These are phyloP conservation scores for Trinorchestia longiramus DNA, from an alignment of 1,140 invertebrate genomes.

Conservation along the genomic window DNA sequence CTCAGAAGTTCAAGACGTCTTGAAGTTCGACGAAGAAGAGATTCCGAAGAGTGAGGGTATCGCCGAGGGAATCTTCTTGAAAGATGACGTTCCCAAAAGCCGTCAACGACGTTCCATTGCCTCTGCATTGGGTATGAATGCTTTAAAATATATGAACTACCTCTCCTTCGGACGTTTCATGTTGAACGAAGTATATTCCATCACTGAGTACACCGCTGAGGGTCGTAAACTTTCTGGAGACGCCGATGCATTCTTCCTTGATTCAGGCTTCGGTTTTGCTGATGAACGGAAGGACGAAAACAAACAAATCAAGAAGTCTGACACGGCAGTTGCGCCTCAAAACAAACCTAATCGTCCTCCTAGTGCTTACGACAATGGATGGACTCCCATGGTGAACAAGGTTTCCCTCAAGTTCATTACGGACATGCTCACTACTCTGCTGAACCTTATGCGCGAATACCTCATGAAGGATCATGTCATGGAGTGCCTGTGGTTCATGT, in stretches of 20 bases:
- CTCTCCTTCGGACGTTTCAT: conserved; percentile 63
- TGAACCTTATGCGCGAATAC: conserved; percentile 75
- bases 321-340: conserved; percentile 6
- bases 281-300: background rate
- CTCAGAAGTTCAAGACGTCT: conserved; percentile 35
- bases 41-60: conserved; percentile 61
- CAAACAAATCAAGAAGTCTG: conserved; percentile 6
- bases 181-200: conserved; percentile 61
- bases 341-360: conserved; percentile 58
- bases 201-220: conserved; percentile 62
- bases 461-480: conserved; percentile 70
- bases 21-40: conserved; percentile 49
- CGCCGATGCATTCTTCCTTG: conserved; percentile 74
- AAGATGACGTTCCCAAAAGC: background rate
- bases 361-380: conserved; percentile 66
- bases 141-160: conserved; percentile 61
- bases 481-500: conserved; percentile 77
- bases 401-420: conserved; percentile 70
- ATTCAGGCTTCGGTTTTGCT: conserved; percentile 72
- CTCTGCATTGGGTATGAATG: background rate
- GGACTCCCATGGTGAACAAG: conserved; percentile 66
- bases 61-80: conserved; percentile 54
- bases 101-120: conserved; percentile 37
- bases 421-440: conserved; percentile 74
- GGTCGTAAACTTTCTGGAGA: conserved; percentile 68